These are phyloP conservation scores for Cyanoramphus novaezelandiae DNA, from an alignment of 2,113 vertebrate species.

Conservation along the genomic window DNA sequence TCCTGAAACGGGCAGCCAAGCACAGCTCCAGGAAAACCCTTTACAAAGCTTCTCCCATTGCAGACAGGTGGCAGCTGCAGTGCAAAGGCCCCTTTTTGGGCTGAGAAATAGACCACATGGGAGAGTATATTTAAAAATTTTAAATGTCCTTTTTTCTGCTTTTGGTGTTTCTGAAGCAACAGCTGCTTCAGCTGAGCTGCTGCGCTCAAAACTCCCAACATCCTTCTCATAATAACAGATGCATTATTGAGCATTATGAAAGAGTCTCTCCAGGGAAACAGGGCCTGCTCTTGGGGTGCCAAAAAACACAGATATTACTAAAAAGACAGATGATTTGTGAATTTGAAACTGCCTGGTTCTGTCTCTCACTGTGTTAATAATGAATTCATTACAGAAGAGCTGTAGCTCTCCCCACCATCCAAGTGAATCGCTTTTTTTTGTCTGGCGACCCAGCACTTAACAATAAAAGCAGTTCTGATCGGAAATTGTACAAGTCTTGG, in stretches of 20 bases:
- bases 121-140: constrained; percentile 24
- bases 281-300: constrained; percentile 39
- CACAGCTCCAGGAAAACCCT: constrained; percentile 35
- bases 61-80: constrained; percentile 68
- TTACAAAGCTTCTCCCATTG: constrained; percentile 27
- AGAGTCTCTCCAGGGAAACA: constrained; percentile 41
- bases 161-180: constrained; percentile 44
- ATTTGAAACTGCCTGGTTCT: constrained; percentile 56
- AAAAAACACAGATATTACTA: constrained; percentile 60
- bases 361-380: constrained; percentile 54
- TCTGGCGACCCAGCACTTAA: neutral
- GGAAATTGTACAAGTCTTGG: neutral
- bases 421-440: constrained; percentile 8
- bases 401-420: neutral
- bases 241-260: constrained; percentile 60
- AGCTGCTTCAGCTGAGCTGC: constrained; percentile 64
- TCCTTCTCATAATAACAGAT: constrained; percentile 65
- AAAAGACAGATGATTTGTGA: constrained; percentile 64
- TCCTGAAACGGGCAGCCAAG: constrained; percentile 6
- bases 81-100: constrained; percentile 42
- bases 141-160: constrained; percentile 26
- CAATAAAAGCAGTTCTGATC: neutral
- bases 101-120: constrained; percentile 53
- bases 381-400: constrained; percentile 42
- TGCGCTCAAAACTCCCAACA: constrained; percentile 43